Evolutionary conservation across 2,113 vertebrate species (phyloP), one percentile per base, ranked within the genome.

Genomic region (Tretioscincus oriximinensis): DNA sequence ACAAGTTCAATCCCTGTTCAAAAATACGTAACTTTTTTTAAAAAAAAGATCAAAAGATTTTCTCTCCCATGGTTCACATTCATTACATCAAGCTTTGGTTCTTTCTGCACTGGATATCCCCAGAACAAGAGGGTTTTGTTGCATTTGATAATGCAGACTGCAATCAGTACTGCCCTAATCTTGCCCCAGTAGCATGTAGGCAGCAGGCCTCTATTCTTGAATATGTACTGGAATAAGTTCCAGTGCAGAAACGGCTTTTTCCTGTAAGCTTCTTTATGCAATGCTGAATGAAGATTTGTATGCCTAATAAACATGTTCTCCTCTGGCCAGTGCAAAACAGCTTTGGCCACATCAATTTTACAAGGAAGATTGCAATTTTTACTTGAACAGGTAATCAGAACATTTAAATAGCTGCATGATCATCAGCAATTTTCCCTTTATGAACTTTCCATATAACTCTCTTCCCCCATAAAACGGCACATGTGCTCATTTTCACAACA

Each of bases 351-450:
- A 29, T 28, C 11, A 22, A 45, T 58, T 73, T 41, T 58, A 66
- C 45, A 74, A 9, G 35, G 72, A 26, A 61, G 8, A 28, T 18
- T 11, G 21, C 22, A 11, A 9, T 7, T 81, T 80, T 18, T 71
- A 35, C 45, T 63, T 35, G 26, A 68, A 8, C 9, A 75, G 6
- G 22, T 47, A 49, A 35, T 22, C 24, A 41, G 85, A 49, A 28
- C 75, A 88, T 84, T 85, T 4, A 86, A 24, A 81, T 84, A 10
- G 85, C 18, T 88, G 77, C 73, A 69, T 89, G 64, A 1, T 41
- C 85, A 91, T n/a, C 72, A 87, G 83, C 80, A 88, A 90, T 81
- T 66, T 70, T 75, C 31, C 4, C 3, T 0, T 1, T 63, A 9
- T 47, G 0, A 1, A 9, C 73, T 76, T n/a, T 78, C 60, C n/a